Conservation (phyloP, 1,140 invertebrate species). For the Scaptomyza hsui region DNA sequence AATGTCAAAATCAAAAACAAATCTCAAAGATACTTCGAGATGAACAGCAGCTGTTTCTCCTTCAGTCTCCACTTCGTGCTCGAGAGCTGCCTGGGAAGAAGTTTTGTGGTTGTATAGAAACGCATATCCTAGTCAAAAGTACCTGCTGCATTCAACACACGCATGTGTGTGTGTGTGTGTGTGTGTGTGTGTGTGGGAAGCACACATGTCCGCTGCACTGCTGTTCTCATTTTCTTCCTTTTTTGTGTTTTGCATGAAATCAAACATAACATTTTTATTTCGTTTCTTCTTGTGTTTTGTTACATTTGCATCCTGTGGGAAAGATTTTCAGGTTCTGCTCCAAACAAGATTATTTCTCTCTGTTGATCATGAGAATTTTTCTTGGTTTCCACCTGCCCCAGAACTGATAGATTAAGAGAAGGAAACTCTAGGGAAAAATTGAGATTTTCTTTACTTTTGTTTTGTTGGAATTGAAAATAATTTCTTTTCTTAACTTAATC, state of each 20-base stretch:
- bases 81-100: slow-evolving; percentile 28
- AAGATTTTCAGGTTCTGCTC: slow-evolving; percentile 18
- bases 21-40: slow-evolving; percentile 31
- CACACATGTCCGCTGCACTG: slow-evolving; percentile 36
- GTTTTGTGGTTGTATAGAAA: slow-evolving; percentile 4
- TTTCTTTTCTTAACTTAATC: too few species aligned
- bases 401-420: neutral
- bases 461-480: too few species aligned
- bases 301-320: slow-evolving; percentile 60
- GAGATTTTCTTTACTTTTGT: too few species aligned
- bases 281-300: slow-evolving; percentile 36
- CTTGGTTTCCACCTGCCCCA: slow-evolving; percentile 8
- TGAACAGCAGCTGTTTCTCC: slow-evolving; percentile 30
- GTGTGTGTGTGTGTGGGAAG: slow-evolving; percentile 40
- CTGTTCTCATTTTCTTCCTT: slow-evolving; percentile 4
- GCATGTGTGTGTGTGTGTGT: slow-evolving; percentile 1
- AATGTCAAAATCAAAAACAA: slow-evolving; percentile 24
- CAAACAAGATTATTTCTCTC: neutral
- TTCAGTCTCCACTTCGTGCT: neutral
- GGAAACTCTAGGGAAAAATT: too few species aligned
- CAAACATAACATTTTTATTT: slow-evolving; percentile 28
- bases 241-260: slow-evolving; percentile 42
- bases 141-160: slow-evolving; percentile 28
- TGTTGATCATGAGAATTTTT: slow-evolving; percentile 12
- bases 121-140: slow-evolving; percentile 26